Evolutionary conservation across 2,797 vertebrate species (phyloP).

Genomic region (Argya squamiceps): DNA sequence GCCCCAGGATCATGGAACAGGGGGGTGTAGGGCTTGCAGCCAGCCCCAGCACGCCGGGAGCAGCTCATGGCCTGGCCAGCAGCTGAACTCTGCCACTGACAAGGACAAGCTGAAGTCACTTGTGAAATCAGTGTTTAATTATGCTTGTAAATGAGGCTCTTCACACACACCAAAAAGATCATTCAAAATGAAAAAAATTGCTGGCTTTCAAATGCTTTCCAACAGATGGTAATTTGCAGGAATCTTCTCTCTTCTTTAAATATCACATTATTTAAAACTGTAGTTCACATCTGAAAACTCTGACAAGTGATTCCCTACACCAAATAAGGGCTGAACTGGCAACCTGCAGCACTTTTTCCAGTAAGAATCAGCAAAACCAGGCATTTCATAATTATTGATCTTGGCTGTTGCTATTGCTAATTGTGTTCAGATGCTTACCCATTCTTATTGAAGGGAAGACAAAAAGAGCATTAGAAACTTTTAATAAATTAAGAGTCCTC

Average conservation of each 20-base stretch:
- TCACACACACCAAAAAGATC: background rate
- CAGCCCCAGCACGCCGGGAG: fast-evolving
- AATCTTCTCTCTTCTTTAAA: background rate
- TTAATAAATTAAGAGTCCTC: background rate
- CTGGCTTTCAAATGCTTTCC: background rate
- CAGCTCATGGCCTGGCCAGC: background rate
- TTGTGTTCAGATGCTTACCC: background rate
- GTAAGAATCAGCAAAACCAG: background rate
- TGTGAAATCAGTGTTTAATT: background rate
- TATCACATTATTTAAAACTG: background rate
- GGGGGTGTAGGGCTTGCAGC: background rate
- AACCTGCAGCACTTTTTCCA: background rate
- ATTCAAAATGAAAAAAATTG: background rate
- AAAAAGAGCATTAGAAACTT: background rate
- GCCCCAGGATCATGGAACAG: fast-evolving
- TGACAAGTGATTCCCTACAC: background rate
- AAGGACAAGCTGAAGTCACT: background rate
- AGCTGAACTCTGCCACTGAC: background rate
- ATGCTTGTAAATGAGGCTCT: background rate
- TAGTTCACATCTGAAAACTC: background rate
- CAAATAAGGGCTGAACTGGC: background rate
- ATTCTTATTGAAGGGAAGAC: background rate
- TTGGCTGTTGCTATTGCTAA: background rate
- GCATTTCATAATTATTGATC: background rate
- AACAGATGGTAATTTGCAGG: background rate